phyloP scores from a whole-genome alignment of 2,797 vertebrate species.

The Helostoma temminkii region DNA sequence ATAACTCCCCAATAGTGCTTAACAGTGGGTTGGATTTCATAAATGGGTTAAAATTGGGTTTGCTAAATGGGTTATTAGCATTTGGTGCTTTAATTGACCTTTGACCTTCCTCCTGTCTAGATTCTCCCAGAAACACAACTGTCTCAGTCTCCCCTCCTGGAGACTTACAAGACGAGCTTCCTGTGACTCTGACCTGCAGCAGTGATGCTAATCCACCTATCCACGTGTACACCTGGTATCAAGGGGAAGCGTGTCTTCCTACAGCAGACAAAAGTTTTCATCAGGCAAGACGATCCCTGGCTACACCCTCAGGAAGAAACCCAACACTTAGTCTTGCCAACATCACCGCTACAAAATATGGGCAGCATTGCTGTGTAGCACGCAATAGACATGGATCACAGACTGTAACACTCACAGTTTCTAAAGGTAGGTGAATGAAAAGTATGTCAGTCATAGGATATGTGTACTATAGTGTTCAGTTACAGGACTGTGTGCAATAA shows the following conservation, averaged over 20 bases:
- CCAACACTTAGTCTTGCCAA: conserved; percentile 36
- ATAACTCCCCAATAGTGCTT: not conserved
- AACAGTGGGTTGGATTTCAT: too few species aligned
- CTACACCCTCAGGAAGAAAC: conserved; percentile 6
- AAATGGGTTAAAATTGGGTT: not conserved
- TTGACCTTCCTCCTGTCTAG: conserved; percentile 39
- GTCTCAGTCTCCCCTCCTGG: conserved; percentile 34
- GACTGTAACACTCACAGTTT: conserved; percentile 2
- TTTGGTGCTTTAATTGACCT: conserved; percentile 3
- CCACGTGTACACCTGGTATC: conserved; percentile 65
- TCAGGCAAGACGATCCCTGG: conserved; percentile 11
- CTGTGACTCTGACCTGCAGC: conserved; percentile 73
- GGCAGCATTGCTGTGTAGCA: conserved; percentile 71
- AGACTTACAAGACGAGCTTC: not conserved
- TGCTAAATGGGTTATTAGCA: too few species aligned
- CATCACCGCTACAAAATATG: conserved; percentile 20
- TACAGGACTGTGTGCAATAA: conserved; percentile 2
- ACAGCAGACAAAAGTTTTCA: conserved; percentile 51
- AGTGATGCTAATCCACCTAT: conserved; percentile 77
- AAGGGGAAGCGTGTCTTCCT: conserved; percentile 55
- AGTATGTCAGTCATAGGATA: not conserved
- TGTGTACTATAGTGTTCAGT: not conserved
- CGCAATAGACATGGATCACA: conserved; percentile 71
- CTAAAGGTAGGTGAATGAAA: conserved; percentile 42
- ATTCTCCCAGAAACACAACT: conserved; percentile 54